Evolutionary conservation across 1,140 invertebrate species (phyloP).

Genomic region (Pseudachorutes palmiensis): DNA sequence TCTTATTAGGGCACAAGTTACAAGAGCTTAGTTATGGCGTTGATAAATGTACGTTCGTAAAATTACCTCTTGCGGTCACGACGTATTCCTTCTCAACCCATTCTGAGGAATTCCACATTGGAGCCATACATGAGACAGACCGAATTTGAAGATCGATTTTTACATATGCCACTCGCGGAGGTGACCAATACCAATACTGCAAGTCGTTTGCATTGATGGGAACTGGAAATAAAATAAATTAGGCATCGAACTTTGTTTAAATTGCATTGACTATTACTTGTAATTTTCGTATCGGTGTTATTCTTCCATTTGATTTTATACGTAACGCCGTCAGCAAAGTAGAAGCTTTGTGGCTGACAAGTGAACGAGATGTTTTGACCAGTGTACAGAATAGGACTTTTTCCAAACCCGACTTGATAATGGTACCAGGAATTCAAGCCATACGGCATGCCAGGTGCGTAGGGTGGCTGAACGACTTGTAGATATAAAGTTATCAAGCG

Average conservation of each 20-base stretch:
- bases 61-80: neutral
- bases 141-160: neutral
- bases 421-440: too few relatives aligned
- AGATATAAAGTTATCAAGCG: neutral
- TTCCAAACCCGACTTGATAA: neutral
- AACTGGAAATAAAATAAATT: neutral
- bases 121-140: neutral
- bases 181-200: neutral
- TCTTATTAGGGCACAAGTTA: neutral
- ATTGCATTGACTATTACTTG: neutral
- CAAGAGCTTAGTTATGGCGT: too few relatives aligned
- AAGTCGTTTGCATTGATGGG: neutral
- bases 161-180: neutral
- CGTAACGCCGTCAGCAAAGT: neutral
- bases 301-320: neutral
- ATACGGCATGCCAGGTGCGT: too few relatives aligned
- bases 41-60: too few relatives aligned
- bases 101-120: neutral
- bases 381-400: neutral
- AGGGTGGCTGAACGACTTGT: neutral
- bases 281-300: neutral
- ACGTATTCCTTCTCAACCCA: neutral
- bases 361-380: slow-evolving; percentile 1
- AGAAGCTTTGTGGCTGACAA: neutral
- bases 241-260: neutral